Evolutionary conservation across 2,797 vertebrate species (phyloP), one percentile per base, ranked within the genome.

Genomic region (Alcedo atthis): DNA sequence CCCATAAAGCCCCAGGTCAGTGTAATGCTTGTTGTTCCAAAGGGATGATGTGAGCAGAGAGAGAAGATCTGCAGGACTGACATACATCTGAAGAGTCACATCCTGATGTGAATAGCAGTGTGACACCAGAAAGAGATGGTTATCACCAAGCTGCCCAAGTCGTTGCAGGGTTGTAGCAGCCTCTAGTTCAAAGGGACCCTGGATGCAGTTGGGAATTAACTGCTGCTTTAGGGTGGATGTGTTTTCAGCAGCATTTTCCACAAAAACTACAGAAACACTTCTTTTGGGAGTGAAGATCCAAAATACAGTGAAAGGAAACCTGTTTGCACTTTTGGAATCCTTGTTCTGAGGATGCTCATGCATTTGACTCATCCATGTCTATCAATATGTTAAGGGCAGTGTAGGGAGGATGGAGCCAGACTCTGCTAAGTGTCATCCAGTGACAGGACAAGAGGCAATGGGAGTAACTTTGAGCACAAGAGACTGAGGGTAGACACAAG

Each of bases 81-180:
- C 57, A 63, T 14, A 9, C 42, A 80, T 90, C 79, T 81, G 54
- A 92, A 68, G 84, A 64, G 62, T 95, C 84, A 48, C 90, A 95
- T 94, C 92, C 89, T 89, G 24, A 43, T 87, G 90, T 80, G 89
- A 92, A 95, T 61, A 83, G 81, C 86, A 89, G n/a, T 64, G 24
- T 85, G 84, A 90, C 68, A 78, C 84, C 71, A 87, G 58, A 80
- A 77, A 18, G 81, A 86, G 93, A 92, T 93, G 86, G 73, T 64
- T 93, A 90, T 95, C 93, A 85, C 81, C 0, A 0, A 85, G 59
- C 61, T 85, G 24, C 85, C 89, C 89, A 86, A 92, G 54, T 74
- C 57, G 87, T 87, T 68, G 54, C 64, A 71, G 68, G 89, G 43
- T 64, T 85, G 68, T 46, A 62, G 87, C 71, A 62, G 55, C 37